Evolutionary conservation across 2,113 vertebrate genomes (phyloP), one percentile per base, ranked within the genome.

Genomic region (Oncorhynchus tshawytscha): DNA sequence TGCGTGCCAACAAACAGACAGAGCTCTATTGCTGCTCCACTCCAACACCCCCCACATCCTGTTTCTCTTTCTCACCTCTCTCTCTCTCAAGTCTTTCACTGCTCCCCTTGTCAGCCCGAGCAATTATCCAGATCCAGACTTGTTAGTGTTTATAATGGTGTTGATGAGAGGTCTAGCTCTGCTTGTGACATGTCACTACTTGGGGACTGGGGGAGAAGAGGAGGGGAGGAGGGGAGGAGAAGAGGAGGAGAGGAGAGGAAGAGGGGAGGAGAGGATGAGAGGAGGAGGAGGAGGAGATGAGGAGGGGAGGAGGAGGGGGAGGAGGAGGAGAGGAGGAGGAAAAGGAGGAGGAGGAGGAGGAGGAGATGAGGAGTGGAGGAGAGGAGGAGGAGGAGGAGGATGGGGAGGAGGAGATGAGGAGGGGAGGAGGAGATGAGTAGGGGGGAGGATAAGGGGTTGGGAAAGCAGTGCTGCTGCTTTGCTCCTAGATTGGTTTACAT

Each of bases 1-100:
- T 5, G 67, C 20, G 49, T 1, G 75, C 86, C 85, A 86, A 70
- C 20, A 68, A 34, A 45, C 39, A 45, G 54, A 62, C 8, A 39
- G 34, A 39, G 13, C 54, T 9, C 20, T 20, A 16, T 9, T 54
- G 76, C 70, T 18, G 74, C 57, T 77, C 78, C 78, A 74, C 83
- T 73, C 78, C 15, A 82, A 77, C 34, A 34, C 34, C 34, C 20
- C 54, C 2, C 54, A 15, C 60, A 7, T n/a, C 60, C 60, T 64
- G 7, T 25, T 24, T 27, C 64, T 15, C 22, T 12, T 27, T 7
- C 64, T 66, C 11, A 45, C 24, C 8, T 5, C 7, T 25, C 25
- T 27, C 27, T 16, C 66, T 18, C 3, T 7, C 16, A 9, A 2
- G 15, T 31, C 15, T 15, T 29, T 31, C 27, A 27, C 4, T 6